Base-by-base conservation (phyloP, 2,797 vertebrate species). In the Sylvia borin region DNA sequence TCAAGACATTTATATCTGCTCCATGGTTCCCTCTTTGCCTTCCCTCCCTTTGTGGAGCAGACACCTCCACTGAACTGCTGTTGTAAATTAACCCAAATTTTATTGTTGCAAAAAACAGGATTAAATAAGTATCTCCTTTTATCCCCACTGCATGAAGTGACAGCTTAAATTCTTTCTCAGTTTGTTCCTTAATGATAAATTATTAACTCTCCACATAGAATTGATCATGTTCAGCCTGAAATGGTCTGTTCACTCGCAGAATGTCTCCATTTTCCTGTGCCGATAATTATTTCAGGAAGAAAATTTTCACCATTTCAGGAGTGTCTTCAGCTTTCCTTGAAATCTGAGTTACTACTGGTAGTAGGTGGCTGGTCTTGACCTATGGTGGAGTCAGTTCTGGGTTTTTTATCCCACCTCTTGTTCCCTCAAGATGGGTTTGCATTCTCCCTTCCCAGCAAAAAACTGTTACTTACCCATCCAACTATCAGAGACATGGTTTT, bases 171-270 rank as follows among this genome's bases (percentile, higher is more conserved):
- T 64, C 61, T 21, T 72, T 86, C 58, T 45, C 32, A 27, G 53
- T 92, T 90, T 68, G 43, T 62, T 88, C 32, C 74, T 90, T 80
- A 88, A 82, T 54, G 78, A 84, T 43, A 79, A 88, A 78, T 92
- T 90, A 75, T 64, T 92, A 80, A 78, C 73, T n/a, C 40, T 40
- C 50, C 53, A 60, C 36, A 6, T 3, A 78, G 64, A 83, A 84
- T 76, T 2, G 18, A 42, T 54, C 85, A 38, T 1, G 21, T 76
- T 90, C 85, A 80, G 58, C 60, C 43, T 32, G 20, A 48, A 66
- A 62, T 5, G 26, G 67, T 71, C 40, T 87, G 67, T 16, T 47
- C 71, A 29, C 61, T 17, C 70, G 16, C 86, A 54, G 10, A 40
- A 25, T 32, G 31, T 62, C 77, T 96, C 93, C 53, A 64, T 65